Conservation (phyloP, 2,113 vertebrate species). For the Eptesicus fuscus region DNA sequence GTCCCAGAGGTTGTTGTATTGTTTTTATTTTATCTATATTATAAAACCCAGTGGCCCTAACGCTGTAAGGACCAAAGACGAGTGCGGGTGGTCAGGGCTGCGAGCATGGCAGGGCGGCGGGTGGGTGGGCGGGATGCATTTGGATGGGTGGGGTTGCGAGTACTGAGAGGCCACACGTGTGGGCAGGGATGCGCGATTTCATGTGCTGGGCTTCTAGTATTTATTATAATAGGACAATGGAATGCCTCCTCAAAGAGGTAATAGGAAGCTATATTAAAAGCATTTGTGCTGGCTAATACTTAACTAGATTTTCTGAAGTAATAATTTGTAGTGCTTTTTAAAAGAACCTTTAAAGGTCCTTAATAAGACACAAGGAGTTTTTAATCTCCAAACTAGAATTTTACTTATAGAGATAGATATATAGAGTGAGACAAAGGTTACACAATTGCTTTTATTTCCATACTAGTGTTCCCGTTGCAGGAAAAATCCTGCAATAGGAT, state of each 20-base stretch:
- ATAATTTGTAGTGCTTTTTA: not conserved
- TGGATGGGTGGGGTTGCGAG: no score
- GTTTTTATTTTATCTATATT: not conserved
- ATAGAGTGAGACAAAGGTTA: not conserved
- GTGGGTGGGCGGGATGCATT: no score
- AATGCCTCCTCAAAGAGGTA: not conserved
- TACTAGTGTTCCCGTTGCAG: no score
- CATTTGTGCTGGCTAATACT: not conserved
- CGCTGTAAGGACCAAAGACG: no score
- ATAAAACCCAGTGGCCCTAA: no score
- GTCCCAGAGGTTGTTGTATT: not conserved
- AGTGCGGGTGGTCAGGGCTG: no score
- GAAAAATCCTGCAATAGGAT: no score
- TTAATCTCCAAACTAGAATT: not conserved
- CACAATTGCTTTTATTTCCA: not conserved
- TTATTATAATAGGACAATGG: not conserved
- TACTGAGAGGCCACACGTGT: no score
- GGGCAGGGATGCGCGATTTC: no score
- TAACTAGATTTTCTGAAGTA: not conserved
- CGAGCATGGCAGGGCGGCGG: no score
- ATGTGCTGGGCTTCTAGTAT: not conserved
- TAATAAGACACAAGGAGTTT: not conserved
- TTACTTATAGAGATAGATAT: slow-evolving; percentile 10
- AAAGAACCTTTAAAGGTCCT: not conserved
- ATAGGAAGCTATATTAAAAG: not conserved